Conservation (phyloP, 2,113 vertebrate species). For the Hypanus sabinus region DNA sequence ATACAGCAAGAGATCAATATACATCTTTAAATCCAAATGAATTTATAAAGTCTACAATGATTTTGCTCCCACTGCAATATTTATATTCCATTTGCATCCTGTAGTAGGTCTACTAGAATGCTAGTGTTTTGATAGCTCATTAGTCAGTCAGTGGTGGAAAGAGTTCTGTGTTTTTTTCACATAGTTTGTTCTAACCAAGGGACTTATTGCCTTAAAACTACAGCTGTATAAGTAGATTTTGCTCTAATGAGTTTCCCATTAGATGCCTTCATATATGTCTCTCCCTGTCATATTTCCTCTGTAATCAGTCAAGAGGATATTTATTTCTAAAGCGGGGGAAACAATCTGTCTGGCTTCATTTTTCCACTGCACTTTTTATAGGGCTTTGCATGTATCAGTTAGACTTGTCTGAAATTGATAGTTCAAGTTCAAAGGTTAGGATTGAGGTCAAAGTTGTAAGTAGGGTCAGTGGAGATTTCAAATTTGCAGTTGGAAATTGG, state of each 20-base stretch:
- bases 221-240: constrained; percentile 23
- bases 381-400: not conserved
- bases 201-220: constrained; percentile 1
- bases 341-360: not conserved
- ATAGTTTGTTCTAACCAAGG: not conserved
- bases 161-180: not conserved
- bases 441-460: not conserved
- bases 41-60: not conserved
- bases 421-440: not conserved
- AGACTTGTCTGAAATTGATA: not conserved
- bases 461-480: not conserved
- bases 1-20: not conserved
- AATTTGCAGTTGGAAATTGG: not conserved
- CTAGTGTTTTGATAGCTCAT: constrained; percentile 22
- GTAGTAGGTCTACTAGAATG: not conserved
- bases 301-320: not conserved
- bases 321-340: not conserved
- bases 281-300: not conserved
- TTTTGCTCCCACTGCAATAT: constrained; percentile 2
- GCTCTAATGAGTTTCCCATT: not conserved
- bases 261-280: not conserved
- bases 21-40: not conserved
- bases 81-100: not conserved
- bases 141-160: constrained; percentile 7
- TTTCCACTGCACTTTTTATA: no score